Conservation (phyloP, 2,888 invertebrate genomes). For the Scrobipalpa atriplicella region DNA sequence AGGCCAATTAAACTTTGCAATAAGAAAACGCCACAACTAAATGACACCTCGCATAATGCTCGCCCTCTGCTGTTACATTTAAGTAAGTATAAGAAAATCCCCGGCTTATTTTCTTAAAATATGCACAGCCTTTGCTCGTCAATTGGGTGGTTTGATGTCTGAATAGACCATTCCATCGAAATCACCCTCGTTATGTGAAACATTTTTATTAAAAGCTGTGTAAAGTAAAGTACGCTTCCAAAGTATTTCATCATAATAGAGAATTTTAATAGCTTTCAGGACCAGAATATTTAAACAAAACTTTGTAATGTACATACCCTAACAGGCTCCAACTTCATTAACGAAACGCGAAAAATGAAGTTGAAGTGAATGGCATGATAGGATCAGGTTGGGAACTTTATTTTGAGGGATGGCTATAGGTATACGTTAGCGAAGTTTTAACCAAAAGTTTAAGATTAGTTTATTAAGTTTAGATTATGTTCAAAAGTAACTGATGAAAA, state of each 20-base stretch:
- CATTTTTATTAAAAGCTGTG: conserved; percentile 8
- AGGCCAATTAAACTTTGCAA: too few species aligned
- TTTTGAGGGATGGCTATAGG: too few species aligned
- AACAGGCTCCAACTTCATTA: background rate
- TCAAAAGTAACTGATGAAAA: too few species aligned
- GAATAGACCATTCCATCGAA: conserved; percentile 50
- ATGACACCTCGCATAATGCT: too few species aligned
- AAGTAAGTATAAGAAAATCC: background rate
- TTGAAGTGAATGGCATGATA: background rate
- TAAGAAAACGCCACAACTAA: too few species aligned
- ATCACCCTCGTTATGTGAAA: conserved; percentile 52
- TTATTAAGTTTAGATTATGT: too few species aligned
- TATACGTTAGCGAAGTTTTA: too few species aligned
- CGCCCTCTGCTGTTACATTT: too few species aligned
- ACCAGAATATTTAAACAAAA: background rate
- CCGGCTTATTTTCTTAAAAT: background rate
- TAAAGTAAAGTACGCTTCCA: background rate
- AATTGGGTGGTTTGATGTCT: conserved; percentile 49
- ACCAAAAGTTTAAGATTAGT: too few species aligned
- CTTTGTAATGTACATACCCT: background rate
- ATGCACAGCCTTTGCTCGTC: too few species aligned
- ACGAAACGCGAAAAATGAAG: background rate
- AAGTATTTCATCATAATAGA: conserved; percentile 31
- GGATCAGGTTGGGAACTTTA: too few species aligned
- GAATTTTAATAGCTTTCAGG: conserved; percentile 18